These are phyloP conservation scores for Xiphydria camelus DNA, from an alignment of 2,888 invertebrate genomes.

Conservation along the genomic window DNA sequence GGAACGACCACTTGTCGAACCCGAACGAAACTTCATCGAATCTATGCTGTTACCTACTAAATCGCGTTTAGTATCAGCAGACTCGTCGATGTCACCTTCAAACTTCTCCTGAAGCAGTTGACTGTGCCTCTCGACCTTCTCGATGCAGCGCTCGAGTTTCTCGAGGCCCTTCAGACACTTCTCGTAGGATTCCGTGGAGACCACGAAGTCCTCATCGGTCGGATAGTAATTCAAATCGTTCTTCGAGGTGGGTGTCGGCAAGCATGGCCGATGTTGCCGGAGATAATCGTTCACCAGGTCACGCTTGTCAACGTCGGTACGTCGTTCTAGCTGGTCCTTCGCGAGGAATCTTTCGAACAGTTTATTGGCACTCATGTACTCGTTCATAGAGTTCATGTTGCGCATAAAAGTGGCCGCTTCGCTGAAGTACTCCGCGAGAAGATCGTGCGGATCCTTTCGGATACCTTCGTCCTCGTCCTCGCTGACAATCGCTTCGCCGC, in stretches of 20 bases:
- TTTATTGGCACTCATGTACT: conserved; percentile 34
- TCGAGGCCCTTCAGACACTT: conserved; percentile 40
- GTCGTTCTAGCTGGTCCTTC: conserved; percentile 13
- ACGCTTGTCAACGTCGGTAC: neutral
- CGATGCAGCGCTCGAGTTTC: conserved; percentile 40
- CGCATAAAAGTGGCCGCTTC: conserved; percentile 43
- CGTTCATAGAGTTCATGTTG: conserved; percentile 44
- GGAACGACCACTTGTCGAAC: neutral
- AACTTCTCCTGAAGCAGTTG: conserved; percentile 36
- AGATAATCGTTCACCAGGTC: conserved; percentile 18
- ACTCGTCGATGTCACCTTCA: conserved; percentile 32
- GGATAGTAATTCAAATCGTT: conserved; percentile 24
- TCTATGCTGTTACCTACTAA: conserved; percentile 39
- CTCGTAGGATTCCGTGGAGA: conserved; percentile 36
- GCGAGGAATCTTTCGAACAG: conserved; percentile 21
- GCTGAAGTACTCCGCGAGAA: conserved; percentile 37
- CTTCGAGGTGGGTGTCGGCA: too few relatives aligned
- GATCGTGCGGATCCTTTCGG: conserved; percentile 6
- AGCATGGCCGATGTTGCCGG: too few relatives aligned
- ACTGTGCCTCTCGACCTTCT: conserved; percentile 35
- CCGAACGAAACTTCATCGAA: conserved; percentile 6
- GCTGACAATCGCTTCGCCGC: conserved; percentile 13
- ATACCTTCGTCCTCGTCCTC: conserved; percentile 6
- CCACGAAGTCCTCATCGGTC: conserved; percentile 15
- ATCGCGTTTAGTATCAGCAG: conserved; percentile 46